A percentile compares a stretch with the other conserved stretches of the same genome.
Evolutionary conservation across 2,113 vertebrate genomes (phyloP).

Genomic region (Nothoprocta pentlandii): DNA sequence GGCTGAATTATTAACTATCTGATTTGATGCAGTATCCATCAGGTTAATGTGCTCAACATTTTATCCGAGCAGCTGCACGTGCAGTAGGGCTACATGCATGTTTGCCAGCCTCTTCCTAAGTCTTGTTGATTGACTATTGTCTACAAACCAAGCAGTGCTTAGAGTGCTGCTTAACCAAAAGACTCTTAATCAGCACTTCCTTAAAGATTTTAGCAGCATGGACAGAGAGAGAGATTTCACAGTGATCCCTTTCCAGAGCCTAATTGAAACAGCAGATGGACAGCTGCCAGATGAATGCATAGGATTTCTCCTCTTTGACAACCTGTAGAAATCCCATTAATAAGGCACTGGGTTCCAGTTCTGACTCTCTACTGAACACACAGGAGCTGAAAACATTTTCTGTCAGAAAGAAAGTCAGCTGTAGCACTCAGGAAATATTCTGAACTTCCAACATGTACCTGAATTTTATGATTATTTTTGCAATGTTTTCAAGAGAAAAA

Average conservation of each 20-base stretch:
- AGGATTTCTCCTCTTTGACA: background rate
- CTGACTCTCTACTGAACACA: background rate
- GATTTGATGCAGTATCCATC: background rate
- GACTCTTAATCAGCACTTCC: background rate
- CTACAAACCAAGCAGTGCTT: background rate
- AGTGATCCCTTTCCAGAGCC: background rate
- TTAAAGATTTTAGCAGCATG: background rate
- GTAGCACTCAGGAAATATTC: background rate
- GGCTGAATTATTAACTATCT: background rate
- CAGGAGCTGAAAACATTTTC: background rate
- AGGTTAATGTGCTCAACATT: background rate
- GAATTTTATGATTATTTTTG: conserved; percentile 24
- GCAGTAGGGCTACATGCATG: background rate
- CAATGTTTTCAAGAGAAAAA: conserved; percentile 38
- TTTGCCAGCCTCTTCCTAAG: background rate
- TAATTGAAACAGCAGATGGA: background rate
- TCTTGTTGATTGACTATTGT: background rate
- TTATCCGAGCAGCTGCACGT: background rate
- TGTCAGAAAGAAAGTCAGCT: background rate
- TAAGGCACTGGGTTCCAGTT: background rate
- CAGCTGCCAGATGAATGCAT: background rate
- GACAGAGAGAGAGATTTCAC: background rate
- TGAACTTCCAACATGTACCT: background rate
- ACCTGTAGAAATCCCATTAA: background rate
- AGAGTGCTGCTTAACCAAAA: background rate